Evolutionary conservation across 2,113 vertebrate genomes (phyloP), one percentile per base, ranked within the genome.

Genomic region (Dipodomys merriami): DNA sequence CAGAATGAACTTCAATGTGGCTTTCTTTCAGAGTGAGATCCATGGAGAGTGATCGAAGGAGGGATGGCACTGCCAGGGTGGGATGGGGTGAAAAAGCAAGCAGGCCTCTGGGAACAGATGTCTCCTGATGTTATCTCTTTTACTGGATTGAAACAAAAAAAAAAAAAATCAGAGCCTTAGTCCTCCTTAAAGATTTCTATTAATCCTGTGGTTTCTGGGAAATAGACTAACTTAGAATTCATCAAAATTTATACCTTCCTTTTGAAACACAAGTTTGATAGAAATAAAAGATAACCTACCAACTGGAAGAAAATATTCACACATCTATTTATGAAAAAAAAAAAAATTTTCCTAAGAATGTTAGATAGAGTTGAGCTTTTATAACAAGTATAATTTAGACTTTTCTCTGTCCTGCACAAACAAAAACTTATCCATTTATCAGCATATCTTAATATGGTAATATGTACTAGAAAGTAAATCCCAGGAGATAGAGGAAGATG

Each of bases 221-320:
- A 88, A 64, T 33, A 69, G 27, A 87, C 30, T 15, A 93, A 85
- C 81, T 33, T 91, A 25, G 9, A 73, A 15, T 81, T 88, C 9
- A 33, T 69, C 20, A 71, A 86, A 90, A 73, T 74, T 73, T 10
- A 78, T 89, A 92, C 68, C 7, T 46, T 91, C 16, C 23, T 91
- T 39, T 80, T 79, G 74, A 85, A 88, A 93, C 64, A 80, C 39
- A 89, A 71, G 20, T 11, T 46, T 86, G 18, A 94, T 64, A 62
- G 22, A 86, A 39, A 78, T 33, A 86, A 67, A 81, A 73, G 6
- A 44, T 39, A 74, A 72, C 25, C 25, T n/a, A 53, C 12, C 74
- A 74, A 33, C 60, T 69, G 33, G 27, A 9, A 53, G 64, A 60
- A 85, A 69, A 71, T 30, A 74, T 85, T 81, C 82, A 25, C 20